Percentiles rank a stretch among this genome's conserved stretches.
phyloP scores from a whole-genome alignment of 2,113 vertebrate species.

The Neodontobutis hainanensis region DNA sequence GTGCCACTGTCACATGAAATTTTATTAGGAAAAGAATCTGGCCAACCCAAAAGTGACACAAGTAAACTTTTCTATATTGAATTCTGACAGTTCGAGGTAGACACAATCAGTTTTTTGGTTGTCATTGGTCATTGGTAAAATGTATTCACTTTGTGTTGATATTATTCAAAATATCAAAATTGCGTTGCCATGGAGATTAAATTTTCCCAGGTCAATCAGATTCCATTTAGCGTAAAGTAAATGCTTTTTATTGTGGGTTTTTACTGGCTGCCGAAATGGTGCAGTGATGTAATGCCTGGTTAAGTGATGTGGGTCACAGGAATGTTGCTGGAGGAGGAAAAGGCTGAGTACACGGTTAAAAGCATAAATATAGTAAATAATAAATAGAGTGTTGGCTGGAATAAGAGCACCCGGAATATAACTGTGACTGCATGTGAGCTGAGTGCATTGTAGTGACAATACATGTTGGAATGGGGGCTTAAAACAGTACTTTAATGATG shows the following conservation, averaged over 20 bases:
- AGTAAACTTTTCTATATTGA: too few species aligned
- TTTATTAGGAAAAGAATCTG: too few species aligned
- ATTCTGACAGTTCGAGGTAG: too few species aligned
- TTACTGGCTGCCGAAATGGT: neutral
- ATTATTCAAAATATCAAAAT: neutral
- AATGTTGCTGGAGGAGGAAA: neutral
- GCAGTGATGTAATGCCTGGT: neutral
- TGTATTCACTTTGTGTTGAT: too few species aligned
- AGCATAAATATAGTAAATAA: constrained; percentile 12
- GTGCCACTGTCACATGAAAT: too few species aligned
- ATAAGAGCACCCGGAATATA: constrained; percentile 1
- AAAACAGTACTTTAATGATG: neutral
- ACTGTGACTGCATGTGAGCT: constrained; percentile 12
- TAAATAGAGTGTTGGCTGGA: constrained; percentile 1
- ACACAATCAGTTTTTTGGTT: too few species aligned
- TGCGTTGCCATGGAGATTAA: neutral
- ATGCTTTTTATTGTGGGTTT: neutral
- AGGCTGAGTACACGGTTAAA: neutral
- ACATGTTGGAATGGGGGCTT: constrained; percentile 9
- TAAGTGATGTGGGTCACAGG: constrained; percentile 5
- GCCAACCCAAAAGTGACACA: too few species aligned
- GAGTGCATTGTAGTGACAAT: constrained; percentile 16
- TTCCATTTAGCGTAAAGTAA: neutral
- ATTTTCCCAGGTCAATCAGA: neutral
- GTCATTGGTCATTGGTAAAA: too few species aligned